Conservation (phyloP, 1,140 invertebrate species). For the Antheraea mylitta region DNA sequence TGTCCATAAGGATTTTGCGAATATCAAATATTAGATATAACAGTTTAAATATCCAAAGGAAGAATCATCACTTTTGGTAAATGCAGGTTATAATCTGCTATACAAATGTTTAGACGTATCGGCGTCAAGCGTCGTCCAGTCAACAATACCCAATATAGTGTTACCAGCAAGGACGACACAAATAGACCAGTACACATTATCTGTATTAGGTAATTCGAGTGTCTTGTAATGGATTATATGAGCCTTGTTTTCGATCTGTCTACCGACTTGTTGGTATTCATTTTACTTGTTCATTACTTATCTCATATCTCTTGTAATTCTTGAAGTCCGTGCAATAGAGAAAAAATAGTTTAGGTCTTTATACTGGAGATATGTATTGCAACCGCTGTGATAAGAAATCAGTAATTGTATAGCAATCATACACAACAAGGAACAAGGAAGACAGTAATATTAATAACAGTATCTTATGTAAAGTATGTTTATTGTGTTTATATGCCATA, state of each 20-base stretch:
- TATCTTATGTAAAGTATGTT: neutral
- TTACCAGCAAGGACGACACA: constrained; percentile 18
- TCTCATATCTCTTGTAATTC: neutral
- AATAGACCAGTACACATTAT: constrained; percentile 19
- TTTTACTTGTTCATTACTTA: no score
- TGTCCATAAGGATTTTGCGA: no score
- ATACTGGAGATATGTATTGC: neutral
- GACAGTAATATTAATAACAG: neutral
- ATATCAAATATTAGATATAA: no score
- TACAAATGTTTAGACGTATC: constrained; percentile 14
- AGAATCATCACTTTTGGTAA: no score
- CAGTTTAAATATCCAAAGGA: no score
- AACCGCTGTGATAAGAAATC: neutral
- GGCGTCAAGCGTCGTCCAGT: constrained; percentile 10
- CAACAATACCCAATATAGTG: constrained; percentile 12
- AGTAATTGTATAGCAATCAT: neutral
- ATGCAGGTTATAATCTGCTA: neutral
- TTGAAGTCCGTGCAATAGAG: neutral
- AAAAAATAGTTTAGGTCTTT: neutral
- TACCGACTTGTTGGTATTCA: no score
- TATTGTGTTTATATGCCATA: neutral
- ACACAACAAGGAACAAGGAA: neutral
- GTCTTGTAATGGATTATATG: constrained; percentile 15
- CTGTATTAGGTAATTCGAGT: constrained; percentile 23
- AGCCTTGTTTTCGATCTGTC: constrained; percentile 4